Evolutionary conservation across 2,113 vertebrate genomes (phyloP).

Genomic region (Rhipidura dahli): DNA sequence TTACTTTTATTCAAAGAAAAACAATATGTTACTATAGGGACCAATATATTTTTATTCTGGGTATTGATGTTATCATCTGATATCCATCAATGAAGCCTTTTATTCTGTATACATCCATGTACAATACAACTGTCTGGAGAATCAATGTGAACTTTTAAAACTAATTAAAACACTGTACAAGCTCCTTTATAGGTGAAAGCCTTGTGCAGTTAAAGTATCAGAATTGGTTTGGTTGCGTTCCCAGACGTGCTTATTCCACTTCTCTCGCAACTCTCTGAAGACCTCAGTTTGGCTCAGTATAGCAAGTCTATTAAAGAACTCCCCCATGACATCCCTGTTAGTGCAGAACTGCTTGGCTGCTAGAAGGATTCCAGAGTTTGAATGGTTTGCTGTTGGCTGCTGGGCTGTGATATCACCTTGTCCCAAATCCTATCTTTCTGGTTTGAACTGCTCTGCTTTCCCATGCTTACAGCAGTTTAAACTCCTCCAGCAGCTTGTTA

Average conservation of each 20-base stretch:
- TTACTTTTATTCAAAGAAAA: neutral
- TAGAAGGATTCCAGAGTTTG: neutral
- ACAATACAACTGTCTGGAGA: neutral
- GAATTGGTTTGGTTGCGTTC: neutral
- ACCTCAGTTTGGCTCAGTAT: neutral
- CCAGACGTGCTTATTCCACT: neutral
- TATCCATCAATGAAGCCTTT: neutral
- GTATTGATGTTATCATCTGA: constrained; percentile 7
- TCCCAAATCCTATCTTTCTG: neutral
- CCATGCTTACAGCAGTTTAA: neutral
- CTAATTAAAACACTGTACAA: neutral
- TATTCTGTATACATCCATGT: neutral
- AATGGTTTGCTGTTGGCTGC: neutral
- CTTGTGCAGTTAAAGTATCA: neutral
- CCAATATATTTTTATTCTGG: neutral
- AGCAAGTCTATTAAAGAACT: neutral
- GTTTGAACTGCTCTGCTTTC: neutral
- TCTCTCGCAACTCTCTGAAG: neutral
- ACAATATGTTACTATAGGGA: neutral
- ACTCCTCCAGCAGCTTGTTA: neutral
- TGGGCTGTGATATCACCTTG: neutral
- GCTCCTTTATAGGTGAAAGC: neutral
- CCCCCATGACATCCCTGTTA: neutral
- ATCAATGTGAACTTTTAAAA: neutral
- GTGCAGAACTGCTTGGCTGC: neutral